These are phyloP conservation scores for Philopedon plagiatum DNA, from an alignment of 2,888 invertebrate genomes.

Conservation along the genomic window DNA sequence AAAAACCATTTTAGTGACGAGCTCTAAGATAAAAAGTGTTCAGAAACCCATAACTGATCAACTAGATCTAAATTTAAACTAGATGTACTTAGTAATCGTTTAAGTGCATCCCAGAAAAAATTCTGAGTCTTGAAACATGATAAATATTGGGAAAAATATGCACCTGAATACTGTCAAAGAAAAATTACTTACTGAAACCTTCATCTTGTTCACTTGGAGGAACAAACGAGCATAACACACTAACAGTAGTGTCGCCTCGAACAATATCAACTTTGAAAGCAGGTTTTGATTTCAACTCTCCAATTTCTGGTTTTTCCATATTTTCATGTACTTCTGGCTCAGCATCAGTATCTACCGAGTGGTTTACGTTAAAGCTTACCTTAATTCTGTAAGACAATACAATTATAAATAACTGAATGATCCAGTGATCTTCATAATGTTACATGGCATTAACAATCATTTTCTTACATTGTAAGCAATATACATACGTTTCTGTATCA, in stretches of 20 bases:
- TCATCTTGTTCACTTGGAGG: slow-evolving; percentile 76
- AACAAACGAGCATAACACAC: slow-evolving; percentile 88
- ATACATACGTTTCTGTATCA: slow-evolving; percentile 79
- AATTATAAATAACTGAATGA: too few species aligned
- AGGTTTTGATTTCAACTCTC: slow-evolving; percentile 92
- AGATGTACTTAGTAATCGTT: too few species aligned
- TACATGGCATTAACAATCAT: too few species aligned
- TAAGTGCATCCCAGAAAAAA: too few species aligned
- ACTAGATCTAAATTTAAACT: too few species aligned
- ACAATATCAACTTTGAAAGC: slow-evolving; percentile 91
- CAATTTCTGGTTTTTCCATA: slow-evolving; percentile 80
- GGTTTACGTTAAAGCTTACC: slow-evolving; percentile 93
- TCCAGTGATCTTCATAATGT: too few species aligned
- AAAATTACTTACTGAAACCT: slow-evolving; percentile 76
- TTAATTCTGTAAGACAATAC: slow-evolving; percentile 73
- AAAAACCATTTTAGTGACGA: too few species aligned
- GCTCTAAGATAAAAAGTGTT: too few species aligned
- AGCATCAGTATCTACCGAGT: slow-evolving; percentile 89
- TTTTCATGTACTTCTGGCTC: slow-evolving; percentile 77
- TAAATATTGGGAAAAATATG: too few species aligned
- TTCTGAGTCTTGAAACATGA: too few species aligned
- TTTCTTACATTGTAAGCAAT: neutral
- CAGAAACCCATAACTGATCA: too few species aligned
- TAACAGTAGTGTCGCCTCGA: slow-evolving; percentile 82
- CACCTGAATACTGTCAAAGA: too few species aligned